Evolutionary conservation across 2,888 invertebrate genomes (phyloP).

Genomic region (Lysandra coridon): DNA sequence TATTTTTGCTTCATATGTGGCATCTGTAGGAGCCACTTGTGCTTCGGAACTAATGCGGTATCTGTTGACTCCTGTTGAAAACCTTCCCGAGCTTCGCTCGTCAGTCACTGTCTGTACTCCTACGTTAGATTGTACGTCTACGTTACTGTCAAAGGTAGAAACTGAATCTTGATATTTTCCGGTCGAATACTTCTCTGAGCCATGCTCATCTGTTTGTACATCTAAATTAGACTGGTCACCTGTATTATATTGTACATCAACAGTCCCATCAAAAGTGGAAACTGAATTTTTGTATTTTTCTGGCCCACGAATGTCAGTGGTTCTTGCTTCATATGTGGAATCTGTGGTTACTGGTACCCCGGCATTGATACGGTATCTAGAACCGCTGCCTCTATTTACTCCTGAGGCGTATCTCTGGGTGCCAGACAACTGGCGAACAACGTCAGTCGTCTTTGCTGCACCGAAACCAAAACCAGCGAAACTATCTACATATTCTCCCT

Average conservation of each 20-base stretch:
- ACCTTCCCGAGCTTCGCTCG: background rate
- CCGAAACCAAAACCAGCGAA: conserved; percentile 2
- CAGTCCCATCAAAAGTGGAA: background rate
- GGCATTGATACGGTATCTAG: background rate
- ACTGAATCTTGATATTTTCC: background rate
- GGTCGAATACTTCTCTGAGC: background rate
- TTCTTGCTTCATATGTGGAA: conserved; percentile 4
- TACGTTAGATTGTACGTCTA: background rate
- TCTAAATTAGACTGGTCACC: background rate
- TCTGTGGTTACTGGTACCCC: conserved; percentile 1
- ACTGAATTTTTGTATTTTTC: background rate
- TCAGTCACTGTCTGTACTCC: background rate
- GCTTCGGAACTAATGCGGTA: background rate
- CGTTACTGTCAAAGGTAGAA: background rate
- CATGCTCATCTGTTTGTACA: background rate
- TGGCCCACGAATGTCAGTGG: conserved; percentile 9
- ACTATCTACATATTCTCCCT: conserved; percentile 9
- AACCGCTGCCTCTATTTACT: background rate
- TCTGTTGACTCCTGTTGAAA: background rate
- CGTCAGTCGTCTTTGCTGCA: background rate
- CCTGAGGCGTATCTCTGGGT: background rate
- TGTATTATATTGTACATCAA: background rate
- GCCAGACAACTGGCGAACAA: background rate
- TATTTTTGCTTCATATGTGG: background rate
- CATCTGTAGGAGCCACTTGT: background rate